phyloP scores from a whole-genome alignment of 2,797 vertebrate genomes.

The Tympanoctomys barrerae region DNA sequence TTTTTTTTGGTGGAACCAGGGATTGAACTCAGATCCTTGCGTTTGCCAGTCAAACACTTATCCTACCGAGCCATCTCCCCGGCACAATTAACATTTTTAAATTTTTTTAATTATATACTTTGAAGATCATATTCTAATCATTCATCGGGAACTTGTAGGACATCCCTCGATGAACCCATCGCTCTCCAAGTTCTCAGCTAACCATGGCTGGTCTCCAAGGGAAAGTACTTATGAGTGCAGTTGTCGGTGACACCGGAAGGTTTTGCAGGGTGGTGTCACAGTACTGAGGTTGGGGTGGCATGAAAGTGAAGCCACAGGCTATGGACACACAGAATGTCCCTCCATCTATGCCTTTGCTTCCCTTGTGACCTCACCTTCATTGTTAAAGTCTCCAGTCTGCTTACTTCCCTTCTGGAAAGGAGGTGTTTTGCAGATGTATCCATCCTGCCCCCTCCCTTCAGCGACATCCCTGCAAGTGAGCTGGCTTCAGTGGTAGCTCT shows the following conservation, averaged over 20 bases:
- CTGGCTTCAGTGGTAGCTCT: not conserved
- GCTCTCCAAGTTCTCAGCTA: not conserved
- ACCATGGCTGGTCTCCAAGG: not conserved
- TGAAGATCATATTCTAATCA: conserved; percentile 27
- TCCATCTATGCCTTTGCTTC: not conserved
- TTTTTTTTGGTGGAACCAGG: too few relatives aligned
- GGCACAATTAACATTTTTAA: not conserved
- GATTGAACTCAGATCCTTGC: too few relatives aligned
- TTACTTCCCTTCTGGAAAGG: not conserved
- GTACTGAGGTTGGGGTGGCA: not conserved
- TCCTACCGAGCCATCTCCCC: too few relatives aligned
- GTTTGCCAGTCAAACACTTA: too few relatives aligned
- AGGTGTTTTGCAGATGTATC: conserved; percentile 81
- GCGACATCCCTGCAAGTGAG: conserved; percentile 79
- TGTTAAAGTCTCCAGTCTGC: not conserved
- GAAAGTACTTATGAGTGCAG: not conserved
- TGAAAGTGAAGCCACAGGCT: not conserved
- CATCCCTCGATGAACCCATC: conserved; percentile 3
- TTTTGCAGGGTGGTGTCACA: not conserved
- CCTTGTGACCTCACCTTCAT: not conserved
- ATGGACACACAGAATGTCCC: not conserved
- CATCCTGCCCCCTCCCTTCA: conserved; percentile 89
- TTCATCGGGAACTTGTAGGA: conserved; percentile 6
- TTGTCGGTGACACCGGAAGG: not conserved
- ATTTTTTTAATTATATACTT: not conserved